phyloP scores from a whole-genome alignment of 2,797 vertebrate species.

The Sphaeramia orbicularis region DNA sequence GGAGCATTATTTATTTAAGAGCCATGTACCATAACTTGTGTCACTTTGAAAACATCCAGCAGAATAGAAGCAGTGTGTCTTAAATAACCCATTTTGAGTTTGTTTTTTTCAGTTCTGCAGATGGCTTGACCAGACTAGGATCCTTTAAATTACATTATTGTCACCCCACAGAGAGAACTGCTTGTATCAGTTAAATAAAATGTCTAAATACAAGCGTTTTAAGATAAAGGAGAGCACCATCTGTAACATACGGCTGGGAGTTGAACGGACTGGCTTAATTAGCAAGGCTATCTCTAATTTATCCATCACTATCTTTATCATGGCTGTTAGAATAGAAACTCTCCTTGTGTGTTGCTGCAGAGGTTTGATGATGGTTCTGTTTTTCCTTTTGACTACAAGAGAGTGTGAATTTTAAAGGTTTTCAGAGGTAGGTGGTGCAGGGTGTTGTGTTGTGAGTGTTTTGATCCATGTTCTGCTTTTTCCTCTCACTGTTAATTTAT shows the following conservation, averaged over 20 bases:
- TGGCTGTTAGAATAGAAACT: constrained; percentile 65
- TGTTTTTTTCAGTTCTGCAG: constrained; percentile 25
- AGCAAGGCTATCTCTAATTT: constrained; percentile 63
- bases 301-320: constrained; percentile 57
- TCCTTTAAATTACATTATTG: constrained; percentile 13
- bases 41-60: constrained; percentile 43
- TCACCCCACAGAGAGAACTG: constrained; percentile 14
- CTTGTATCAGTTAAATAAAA: constrained; percentile 20
- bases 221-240: constrained; percentile 9
- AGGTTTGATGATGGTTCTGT: constrained; percentile 47
- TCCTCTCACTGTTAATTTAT: constrained; percentile 9
- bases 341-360: constrained; percentile 39
- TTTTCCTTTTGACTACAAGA: constrained; percentile 16
- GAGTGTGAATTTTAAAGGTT: constrained; percentile 35
- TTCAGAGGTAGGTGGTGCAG: constrained; percentile 38
- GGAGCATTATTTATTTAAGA: constrained; percentile 58
- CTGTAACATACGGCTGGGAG: constrained; percentile 32
- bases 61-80: constrained; percentile 23
- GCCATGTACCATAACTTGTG: constrained; percentile 19
- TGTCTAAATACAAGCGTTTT: constrained; percentile 5
- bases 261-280: constrained; percentile 52
- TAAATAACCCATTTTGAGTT: constrained; percentile 15
- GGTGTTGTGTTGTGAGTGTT: constrained; percentile 30
- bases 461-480: constrained; percentile 13
- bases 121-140: constrained; percentile 35